A percentile compares a stretch with the other conserved stretches of the same genome.
Conservation (phyloP, 2,888 invertebrate genomes). For the Phlogophora meticulosa region DNA sequence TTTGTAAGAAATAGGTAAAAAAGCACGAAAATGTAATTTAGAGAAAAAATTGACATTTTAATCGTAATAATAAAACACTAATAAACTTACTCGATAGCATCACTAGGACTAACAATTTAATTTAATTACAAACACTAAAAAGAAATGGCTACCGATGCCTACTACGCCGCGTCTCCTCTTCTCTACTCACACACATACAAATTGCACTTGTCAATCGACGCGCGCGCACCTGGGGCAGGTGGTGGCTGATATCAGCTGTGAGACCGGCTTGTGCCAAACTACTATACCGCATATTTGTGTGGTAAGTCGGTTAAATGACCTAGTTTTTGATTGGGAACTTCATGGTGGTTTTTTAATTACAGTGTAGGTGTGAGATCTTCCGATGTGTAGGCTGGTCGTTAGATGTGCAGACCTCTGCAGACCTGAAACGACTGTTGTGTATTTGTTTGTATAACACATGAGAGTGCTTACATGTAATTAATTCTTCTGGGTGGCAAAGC, state of each 20-base stretch:
- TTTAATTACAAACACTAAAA: slow-evolving; percentile 24
- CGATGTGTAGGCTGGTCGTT: background rate
- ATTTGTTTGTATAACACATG: no score
- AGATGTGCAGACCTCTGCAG: background rate
- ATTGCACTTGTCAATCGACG: slow-evolving; percentile 74
- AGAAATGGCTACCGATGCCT: slow-evolving; percentile 36
- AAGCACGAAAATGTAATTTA: background rate
- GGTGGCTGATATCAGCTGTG: slow-evolving; percentile 72
- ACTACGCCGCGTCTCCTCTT: slow-evolving; percentile 50
- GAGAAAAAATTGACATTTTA: background rate
- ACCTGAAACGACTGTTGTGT: no score
- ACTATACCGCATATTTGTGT: slow-evolving; percentile 50
- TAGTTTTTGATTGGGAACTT: slow-evolving; percentile 44
- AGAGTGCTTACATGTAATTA: no score
- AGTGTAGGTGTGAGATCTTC: no score
- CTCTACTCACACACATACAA: slow-evolving; percentile 64
- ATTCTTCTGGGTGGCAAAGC: no score
- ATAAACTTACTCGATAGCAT: slow-evolving; percentile 21
- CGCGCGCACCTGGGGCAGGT: slow-evolving; percentile 76
- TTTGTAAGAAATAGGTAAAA: no score
- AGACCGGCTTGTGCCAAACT: slow-evolving; percentile 58
- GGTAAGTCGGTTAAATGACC: slow-evolving; percentile 56
- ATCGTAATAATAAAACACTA: background rate
- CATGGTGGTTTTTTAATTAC: background rate
- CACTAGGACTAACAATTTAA: slow-evolving; percentile 17